Conservation (phyloP, 2,888 invertebrate species). For the Hipparchia sbordonii region DNA sequence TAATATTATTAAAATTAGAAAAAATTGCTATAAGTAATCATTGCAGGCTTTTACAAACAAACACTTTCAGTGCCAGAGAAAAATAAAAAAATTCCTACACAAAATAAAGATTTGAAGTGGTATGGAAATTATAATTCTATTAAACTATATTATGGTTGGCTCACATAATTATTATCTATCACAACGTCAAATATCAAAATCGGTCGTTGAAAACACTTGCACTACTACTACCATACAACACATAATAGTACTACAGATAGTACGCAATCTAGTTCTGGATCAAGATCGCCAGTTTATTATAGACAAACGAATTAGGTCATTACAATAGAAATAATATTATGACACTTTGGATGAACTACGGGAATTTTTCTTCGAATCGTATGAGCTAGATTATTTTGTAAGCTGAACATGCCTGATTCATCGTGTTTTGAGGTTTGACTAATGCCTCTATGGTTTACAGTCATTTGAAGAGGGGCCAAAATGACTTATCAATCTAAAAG, state of each 20-base stretch:
- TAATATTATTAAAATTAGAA: too few relatives aligned
- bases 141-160: too few relatives aligned
- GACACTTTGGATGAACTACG: slow-evolving; percentile 27
- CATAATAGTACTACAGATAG: too few relatives aligned
- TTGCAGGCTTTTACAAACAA: too few relatives aligned
- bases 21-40: too few relatives aligned
- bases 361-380: slow-evolving; percentile 27
- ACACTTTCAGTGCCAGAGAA: too few relatives aligned
- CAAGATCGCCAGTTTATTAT: slow-evolving; percentile 55
- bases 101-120: too few relatives aligned
- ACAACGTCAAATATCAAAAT: neutral
- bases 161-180: too few relatives aligned
- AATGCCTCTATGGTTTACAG: neutral
- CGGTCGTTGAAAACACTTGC: neutral
- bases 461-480: too few relatives aligned
- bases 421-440: slow-evolving; percentile 11
- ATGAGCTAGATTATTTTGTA: slow-evolving; percentile 26
- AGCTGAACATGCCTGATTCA: slow-evolving; percentile 28
- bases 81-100: too few relatives aligned
- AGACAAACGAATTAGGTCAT: slow-evolving; percentile 53
- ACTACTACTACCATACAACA: neutral
- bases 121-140: too few relatives aligned
- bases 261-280: slow-evolving; percentile 48
- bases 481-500: too few relatives aligned
- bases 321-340: slow-evolving; percentile 40